A percentile compares a stretch with the other conserved stretches of the same genome.
Conservation (phyloP, 2,797 vertebrate species). For the Myotis myotis region DNA sequence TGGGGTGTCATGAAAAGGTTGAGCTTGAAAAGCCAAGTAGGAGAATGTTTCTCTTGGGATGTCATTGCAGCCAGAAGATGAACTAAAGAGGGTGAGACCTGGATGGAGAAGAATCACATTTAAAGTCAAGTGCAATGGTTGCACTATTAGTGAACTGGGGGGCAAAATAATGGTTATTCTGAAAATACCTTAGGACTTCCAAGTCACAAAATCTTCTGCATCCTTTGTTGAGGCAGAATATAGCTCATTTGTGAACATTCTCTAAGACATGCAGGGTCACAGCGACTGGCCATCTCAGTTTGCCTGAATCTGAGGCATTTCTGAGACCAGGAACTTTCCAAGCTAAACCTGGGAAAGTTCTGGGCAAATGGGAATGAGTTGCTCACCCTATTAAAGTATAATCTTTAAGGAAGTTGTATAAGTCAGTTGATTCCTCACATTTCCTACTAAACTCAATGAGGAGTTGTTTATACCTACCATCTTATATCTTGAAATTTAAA, state of each 20-base stretch:
- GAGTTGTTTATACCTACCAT: neutral
- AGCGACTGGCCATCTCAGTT: neutral
- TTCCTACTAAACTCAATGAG: neutral
- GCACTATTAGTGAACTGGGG: neutral
- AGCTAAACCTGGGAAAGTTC: neutral
- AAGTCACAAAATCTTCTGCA: neutral
- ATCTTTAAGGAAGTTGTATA: neutral
- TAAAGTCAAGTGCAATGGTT: neutral
- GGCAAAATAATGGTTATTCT: neutral
- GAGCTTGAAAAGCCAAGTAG: constrained; percentile 48
- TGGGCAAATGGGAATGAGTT: neutral
- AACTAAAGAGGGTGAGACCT: constrained; percentile 36
- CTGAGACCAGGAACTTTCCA: neutral
- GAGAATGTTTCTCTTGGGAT: constrained; percentile 63
- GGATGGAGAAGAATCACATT: constrained; percentile 39
- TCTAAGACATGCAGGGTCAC: neutral
- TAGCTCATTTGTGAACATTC: neutral
- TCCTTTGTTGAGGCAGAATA: neutral
- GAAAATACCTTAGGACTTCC: neutral
- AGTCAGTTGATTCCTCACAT: neutral
- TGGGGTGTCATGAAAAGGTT: constrained; percentile 59
- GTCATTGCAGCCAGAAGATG: neutral
- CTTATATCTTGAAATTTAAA: neutral
- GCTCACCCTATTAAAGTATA: neutral
- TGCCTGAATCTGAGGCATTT: neutral